Evolutionary conservation across 2,888 invertebrate genomes (phyloP).

Genomic region (Aphrophora alni): DNA sequence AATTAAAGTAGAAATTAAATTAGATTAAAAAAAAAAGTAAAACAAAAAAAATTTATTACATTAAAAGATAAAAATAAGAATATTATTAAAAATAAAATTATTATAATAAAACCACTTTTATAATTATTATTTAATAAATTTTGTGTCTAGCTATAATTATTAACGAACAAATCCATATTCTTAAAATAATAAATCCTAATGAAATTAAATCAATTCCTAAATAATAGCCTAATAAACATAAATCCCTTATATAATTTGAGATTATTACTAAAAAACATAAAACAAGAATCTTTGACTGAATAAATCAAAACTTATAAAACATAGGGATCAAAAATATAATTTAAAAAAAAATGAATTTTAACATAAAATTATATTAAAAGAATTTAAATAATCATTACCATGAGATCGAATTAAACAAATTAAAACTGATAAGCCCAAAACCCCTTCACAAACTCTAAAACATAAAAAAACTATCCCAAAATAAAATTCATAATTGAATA

Average conservation of each 20-base stretch:
- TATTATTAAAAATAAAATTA: no score
- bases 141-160: slow-evolving; percentile 64
- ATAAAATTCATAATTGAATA: no score
- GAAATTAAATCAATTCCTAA: slow-evolving; percentile 45
- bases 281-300: slow-evolving; percentile 67
- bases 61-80: no score
- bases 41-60: no score
- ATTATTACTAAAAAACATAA: slow-evolving; percentile 62
- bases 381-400: no score
- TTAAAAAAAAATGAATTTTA: slow-evolving; percentile 57
- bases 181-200: slow-evolving; percentile 57
- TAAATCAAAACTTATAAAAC: slow-evolving; percentile 66
- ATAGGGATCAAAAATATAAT: slow-evolving; percentile 62
- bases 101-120: no score
- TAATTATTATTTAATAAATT: no score
- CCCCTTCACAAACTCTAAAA: no score
- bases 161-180: slow-evolving; percentile 66
- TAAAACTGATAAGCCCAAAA: no score
- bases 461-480: no score
- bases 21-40: slow-evolving; percentile 71
- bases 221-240: slow-evolving; percentile 56
- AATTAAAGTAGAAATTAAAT: slow-evolving; percentile 70
- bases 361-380: slow-evolving; percentile 58
- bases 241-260: slow-evolving; percentile 47
- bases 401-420: no score